Evolutionary conservation across 2,113 vertebrate species (phyloP).

Genomic region (Scytalopus superciliaris): DNA sequence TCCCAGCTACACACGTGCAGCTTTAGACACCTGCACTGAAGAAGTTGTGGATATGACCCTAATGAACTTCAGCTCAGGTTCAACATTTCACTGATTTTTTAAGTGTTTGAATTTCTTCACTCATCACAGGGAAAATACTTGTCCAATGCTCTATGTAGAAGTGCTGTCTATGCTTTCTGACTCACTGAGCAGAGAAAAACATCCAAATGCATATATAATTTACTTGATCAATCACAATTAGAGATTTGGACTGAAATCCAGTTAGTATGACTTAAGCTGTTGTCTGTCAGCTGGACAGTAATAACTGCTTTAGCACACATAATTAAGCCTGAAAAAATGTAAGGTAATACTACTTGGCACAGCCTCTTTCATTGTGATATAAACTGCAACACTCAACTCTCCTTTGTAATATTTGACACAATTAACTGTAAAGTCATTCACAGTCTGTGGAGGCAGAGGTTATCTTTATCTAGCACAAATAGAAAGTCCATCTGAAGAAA

Average conservation of each 20-base stretch:
- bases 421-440: not conserved
- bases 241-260: conserved; percentile 5
- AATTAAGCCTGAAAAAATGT: not conserved
- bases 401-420: not conserved
- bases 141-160: not conserved
- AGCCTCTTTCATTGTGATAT: not conserved
- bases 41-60: not conserved
- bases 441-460: not conserved
- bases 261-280: not conserved
- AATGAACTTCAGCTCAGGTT: not conserved
- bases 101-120: not conserved
- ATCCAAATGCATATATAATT: not conserved
- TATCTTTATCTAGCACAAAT: not conserved
- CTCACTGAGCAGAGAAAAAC: not conserved
- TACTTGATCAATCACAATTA: conserved; percentile 26
- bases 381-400: not conserved
- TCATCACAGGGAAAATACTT: not conserved
- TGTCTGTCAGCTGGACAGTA: not conserved
- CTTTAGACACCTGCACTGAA: not conserved
- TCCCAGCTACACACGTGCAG: not conserved
- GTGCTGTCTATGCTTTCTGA: not conserved
- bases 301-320: not conserved
- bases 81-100: not conserved
- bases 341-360: not conserved
- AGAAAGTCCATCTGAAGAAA: not conserved